Base-by-base conservation (phyloP, 2,797 vertebrate genomes). In the Numenius phaeopus region DNA sequence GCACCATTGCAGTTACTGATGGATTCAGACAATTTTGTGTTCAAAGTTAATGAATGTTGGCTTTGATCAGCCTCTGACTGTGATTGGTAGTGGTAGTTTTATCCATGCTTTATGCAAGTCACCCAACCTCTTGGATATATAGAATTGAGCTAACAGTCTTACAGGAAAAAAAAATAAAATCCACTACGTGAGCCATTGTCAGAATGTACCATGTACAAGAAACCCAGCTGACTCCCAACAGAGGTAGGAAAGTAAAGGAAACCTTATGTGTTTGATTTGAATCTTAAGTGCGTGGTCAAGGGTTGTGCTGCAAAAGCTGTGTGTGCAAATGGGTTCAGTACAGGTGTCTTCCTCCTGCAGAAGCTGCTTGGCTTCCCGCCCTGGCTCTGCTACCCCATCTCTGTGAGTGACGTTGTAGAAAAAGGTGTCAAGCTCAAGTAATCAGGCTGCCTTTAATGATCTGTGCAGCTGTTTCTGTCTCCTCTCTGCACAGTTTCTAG, bases 1-100 rank as follows among this genome's bases (percentile, higher is more conserved):
- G 84, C 92, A 92, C 94, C 90, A 94, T 93, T 91, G 92, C 95
- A 94, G 87, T 95, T 89, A 77, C 96, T 96, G 96, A 96, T 97
- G 95, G 90, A 97, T 97, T 95, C 92, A 94, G 90, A 95, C 90
- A 89, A 97, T 97, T 97, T 97, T 93, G 90, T 94, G 93, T 91
- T 96, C 95, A 91, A 94, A 96, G 96, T 96, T 96, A 97, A 96
- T 97, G 95, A 96, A 96, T 94, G 94, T 91, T 97, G 92, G 92
- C 96, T 97, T 97, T 97, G 96, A 97, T 96, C 90, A 96, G 83
- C 78, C 87, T 91, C 71, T 85, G 90, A 95, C 84, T 87, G 83
- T 95, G 95, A 97, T 95, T 94, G 95, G 93, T 94, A 92, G 90
- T 14, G 1, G 61, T 95, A 73, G 94, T 71, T 95, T 92, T 89